Evolutionary conservation across 37 sponge, comb jelly and placozoan species (phyloP).

Genomic region (Cladorhizidae sp.): DNA sequence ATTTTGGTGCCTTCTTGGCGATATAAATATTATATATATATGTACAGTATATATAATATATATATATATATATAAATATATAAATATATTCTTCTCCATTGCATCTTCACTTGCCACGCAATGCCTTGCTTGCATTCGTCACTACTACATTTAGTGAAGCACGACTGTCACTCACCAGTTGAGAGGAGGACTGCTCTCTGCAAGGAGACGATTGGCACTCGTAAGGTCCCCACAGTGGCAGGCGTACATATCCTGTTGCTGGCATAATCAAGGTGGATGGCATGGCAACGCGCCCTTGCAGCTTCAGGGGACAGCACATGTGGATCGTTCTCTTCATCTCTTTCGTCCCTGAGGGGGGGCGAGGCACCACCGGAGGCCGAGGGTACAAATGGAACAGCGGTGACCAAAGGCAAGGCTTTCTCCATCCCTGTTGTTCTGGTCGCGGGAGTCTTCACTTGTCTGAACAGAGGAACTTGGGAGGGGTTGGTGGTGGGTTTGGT

Average conservation of each 20-base stretch:
- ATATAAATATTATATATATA: too few species aligned
- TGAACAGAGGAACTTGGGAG: background rate
- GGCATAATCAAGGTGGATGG: conserved; percentile 4
- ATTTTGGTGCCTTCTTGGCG: too few species aligned
- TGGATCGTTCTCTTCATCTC: too few species aligned
- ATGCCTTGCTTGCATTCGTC: too few species aligned
- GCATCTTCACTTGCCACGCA: too few species aligned
- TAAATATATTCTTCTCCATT: too few species aligned
- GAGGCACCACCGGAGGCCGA: too few species aligned
- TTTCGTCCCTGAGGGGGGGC: too few species aligned
- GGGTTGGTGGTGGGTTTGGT: background rate
- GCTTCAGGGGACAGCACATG: conserved; percentile 32
- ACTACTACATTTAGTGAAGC: background rate
- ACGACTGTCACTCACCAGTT: background rate
- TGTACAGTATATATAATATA: too few species aligned
- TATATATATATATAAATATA: too few species aligned
- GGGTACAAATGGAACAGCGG: too few species aligned
- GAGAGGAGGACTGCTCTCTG: conserved; percentile 44
- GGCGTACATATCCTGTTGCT: conserved; percentile 9
- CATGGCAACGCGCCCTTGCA: background rate
- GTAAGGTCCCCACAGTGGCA: background rate
- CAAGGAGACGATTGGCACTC: conserved; percentile 2
- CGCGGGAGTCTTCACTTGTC: background rate
- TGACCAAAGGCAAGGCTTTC: background rate
- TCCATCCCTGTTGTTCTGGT: background rate